Conservation (phyloP, 2,113 vertebrate species). For the Macrotus californicus region DNA sequence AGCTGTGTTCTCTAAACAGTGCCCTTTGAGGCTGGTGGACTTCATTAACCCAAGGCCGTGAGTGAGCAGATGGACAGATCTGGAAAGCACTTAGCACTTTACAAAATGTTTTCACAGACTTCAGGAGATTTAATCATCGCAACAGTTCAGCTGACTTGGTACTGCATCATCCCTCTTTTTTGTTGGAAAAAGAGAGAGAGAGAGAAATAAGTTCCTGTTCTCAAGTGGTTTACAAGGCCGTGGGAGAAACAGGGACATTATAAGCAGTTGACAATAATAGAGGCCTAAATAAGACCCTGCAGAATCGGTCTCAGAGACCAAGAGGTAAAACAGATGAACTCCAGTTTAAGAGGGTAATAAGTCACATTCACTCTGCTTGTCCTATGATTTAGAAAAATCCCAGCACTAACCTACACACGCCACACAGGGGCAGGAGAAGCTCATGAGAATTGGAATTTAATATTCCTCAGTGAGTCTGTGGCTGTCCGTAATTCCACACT, state of each 20-base stretch:
- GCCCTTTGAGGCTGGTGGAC: rapidly evolving
- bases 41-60: rapidly evolving
- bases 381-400: neutral
- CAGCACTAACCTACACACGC: neutral
- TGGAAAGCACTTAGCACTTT: neutral
- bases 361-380: neutral
- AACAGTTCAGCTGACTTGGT: neutral
- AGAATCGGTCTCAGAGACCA: neutral
- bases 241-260: neutral
- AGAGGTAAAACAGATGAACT: neutral
- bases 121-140: too few species aligned
- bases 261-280: neutral
- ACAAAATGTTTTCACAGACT: neutral
- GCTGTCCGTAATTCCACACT: rapidly evolving
- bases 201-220: neutral
- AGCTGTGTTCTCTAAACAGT: too few species aligned
- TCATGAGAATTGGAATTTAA: too few species aligned
- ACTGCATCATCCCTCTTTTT: neutral
- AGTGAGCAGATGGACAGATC: neutral
- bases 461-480: rapidly evolving
- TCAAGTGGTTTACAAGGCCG: neutral
- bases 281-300: neutral
- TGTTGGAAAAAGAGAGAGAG: neutral
- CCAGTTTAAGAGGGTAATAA: neutral
- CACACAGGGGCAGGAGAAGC: conserved; percentile 46